A percentile compares a stretch with the other conserved stretches of the same genome.
Evolutionary conservation across 2,888 invertebrate genomes (phyloP).

Genomic region (Metallyticus violacea): DNA sequence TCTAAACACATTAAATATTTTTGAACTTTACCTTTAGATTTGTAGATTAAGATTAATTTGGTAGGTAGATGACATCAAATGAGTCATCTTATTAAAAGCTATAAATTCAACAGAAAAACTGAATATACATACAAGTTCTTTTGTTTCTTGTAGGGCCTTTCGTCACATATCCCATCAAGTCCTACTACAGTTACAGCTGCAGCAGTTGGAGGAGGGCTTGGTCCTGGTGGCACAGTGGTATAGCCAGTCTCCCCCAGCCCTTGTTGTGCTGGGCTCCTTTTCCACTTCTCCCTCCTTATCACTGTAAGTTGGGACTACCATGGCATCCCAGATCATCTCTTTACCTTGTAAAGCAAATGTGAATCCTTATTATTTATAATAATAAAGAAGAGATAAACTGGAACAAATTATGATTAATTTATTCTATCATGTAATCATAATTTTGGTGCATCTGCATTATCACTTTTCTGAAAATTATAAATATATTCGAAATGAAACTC

Average conservation of each 20-base stretch:
- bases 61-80: no score
- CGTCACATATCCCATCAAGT: conserved; percentile 30
- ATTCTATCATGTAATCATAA: not conserved
- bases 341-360: conserved; percentile 5
- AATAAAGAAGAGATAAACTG: not conserved
- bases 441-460: not conserved
- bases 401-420: not conserved
- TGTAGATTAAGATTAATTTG: no score
- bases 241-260: conserved; percentile 27
- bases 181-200: conserved; percentile 32
- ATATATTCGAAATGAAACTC: not conserved
- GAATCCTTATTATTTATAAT: no score
- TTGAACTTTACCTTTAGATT: no score
- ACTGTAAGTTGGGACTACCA: conserved; percentile 13
- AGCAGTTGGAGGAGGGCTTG: conserved; percentile 28
- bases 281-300: not conserved
- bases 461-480: not conserved
- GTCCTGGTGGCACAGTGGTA: conserved; percentile 32
- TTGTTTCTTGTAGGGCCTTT: conserved; percentile 24
- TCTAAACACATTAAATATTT: no score
- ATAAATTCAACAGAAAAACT: no score
- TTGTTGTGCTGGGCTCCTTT: conserved; percentile 2
- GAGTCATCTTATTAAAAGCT: no score
- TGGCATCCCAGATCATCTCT: not conserved
- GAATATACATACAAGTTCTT: no score